Base-by-base conservation (phyloP, 2,888 invertebrate species). In the Platerodrilus igneus region DNA sequence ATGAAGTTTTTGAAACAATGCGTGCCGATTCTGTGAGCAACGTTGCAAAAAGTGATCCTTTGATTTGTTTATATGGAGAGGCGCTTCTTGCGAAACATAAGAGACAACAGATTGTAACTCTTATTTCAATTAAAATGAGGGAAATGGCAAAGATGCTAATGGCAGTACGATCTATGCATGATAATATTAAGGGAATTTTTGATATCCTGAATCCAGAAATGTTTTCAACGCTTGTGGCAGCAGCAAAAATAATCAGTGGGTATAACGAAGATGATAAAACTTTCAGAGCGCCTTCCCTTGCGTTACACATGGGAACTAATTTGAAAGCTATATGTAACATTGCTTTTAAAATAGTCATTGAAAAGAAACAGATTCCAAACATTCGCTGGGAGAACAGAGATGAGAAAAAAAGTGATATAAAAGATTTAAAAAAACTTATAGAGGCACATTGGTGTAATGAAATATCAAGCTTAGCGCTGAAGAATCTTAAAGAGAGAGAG, bases 21-120 rank as follows among this genome's bases (percentile, higher is more conserved):
- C 34, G 43, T 14, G 11, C 48, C n/a, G 45, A 48, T 28, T 15
- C 35, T 13, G 40, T 46, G 19, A 42, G 37, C 11, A 5, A 7
- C n/a, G 17, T 20, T 10, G 48, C 36, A 8, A 48, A 42, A 26
- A 38, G 23, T 17, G 45, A 48, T 28, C 30, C 41, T 9, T 25
- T 44, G 16, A 48, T 48, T 20, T 48, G 48, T 28, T 18, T 43
- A 7, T 48, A 43, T 17, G 46, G 46, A 4, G 48, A 48, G 43
- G 8, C 21, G 6, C 19, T 39, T 10, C 22, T 48, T 20, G 23
- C 18, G 20, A 49, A 49, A 40, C 49, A 49, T 20, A 44, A 49
- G 29, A 39, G 49, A 25, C 46, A 41, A 14, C 44, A 47, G 23
- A 44, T 47, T 17, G 27, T 30, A 5, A 47, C 34, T 30, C 37